Percentiles rank a stretch among this genome's conserved stretches.
Conservation (phyloP, 2,888 invertebrate genomes). For the Tetranychus piercei region DNA sequence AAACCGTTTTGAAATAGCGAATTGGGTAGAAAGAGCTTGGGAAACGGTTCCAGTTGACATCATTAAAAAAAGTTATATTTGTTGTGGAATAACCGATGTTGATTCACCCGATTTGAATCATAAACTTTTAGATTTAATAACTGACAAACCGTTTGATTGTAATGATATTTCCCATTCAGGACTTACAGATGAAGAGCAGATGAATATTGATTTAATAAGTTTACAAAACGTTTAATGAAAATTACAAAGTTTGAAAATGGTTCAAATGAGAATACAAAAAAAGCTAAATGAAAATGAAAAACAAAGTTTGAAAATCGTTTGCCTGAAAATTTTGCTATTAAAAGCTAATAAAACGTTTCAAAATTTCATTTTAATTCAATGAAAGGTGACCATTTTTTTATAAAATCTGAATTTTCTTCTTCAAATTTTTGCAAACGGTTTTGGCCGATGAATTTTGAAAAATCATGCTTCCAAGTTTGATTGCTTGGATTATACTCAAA, state of each 20-base stretch:
- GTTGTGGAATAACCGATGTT: neutral
- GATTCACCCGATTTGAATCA: neutral
- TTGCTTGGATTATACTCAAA: neutral
- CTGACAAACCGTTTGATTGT: neutral
- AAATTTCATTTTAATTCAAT: neutral
- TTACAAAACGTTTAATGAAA: neutral
- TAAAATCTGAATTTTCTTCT: neutral
- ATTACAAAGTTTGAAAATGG: neutral
- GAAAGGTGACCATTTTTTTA: neutral
- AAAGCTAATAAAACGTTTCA: neutral
- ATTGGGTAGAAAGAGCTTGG: neutral
- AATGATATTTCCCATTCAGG: neutral
- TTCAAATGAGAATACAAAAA: neutral
- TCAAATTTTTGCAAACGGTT: neutral
- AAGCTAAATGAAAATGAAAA: neutral
- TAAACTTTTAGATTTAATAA: neutral
- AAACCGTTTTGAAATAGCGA: neutral
- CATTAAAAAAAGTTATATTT: neutral
- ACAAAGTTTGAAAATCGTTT: neutral
- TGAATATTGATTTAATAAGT: neutral
- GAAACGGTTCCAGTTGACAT: neutral
- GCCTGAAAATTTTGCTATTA: neutral
- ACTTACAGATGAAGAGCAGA: neutral
- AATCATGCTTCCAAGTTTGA: neutral
- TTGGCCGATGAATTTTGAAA: neutral